Conservation (phyloP, 2,113 vertebrate genomes). For the Melierax canorus region DNA sequence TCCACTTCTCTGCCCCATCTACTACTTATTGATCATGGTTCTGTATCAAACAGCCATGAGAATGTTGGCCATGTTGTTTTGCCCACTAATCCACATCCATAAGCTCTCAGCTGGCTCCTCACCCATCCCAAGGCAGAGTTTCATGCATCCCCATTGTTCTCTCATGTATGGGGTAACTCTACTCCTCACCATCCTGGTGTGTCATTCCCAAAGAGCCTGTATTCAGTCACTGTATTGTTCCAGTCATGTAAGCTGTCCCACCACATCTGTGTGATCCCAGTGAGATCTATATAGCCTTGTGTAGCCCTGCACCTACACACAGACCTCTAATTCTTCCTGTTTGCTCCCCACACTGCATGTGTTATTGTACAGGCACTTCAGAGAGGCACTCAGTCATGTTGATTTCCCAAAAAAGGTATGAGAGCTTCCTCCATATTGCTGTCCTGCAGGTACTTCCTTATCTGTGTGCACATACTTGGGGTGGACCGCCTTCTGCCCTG, state of each 20-base stretch:
- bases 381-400: not conserved
- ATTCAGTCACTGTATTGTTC: not conserved
- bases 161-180: not conserved
- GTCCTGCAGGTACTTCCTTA: not conserved
- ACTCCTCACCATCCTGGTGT: not conserved
- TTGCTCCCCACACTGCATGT: not conserved
- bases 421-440: not conserved
- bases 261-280: not conserved
- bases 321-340: not conserved
- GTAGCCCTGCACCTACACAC: not conserved
- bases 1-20: not conserved
- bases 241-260: not conserved
- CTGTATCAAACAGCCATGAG: not conserved
- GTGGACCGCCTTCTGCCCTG: not conserved
- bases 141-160: not conserved
- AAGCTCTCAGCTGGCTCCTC: not conserved
- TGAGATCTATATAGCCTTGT: not conserved
- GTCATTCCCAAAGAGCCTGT: not conserved
- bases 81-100: not conserved
- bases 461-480: not conserved
- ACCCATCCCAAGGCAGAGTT: not conserved
- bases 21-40: not conserved
- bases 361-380: not conserved
- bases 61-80: not conserved
- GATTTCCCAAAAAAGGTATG: not conserved